phyloP scores from a whole-genome alignment of 2,113 vertebrate species.

The Psittacara wagleri region DNA sequence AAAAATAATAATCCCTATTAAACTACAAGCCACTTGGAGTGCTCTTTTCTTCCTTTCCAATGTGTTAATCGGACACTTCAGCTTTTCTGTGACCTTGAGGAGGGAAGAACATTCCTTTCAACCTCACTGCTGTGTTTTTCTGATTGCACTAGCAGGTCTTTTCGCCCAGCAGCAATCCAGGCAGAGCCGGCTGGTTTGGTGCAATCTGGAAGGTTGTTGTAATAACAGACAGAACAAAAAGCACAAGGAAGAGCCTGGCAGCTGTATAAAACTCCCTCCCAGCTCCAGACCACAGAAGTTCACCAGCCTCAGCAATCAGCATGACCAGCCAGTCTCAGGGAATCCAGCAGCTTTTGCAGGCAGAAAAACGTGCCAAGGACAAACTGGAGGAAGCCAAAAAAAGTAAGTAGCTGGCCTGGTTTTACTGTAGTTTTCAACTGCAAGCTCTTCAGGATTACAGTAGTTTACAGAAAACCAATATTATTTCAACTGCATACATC shows the following conservation, averaged over 20 bases:
- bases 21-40: neutral
- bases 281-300: neutral
- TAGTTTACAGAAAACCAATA: neutral
- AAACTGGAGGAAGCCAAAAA: constrained; percentile 82
- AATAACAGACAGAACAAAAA: constrained; percentile 41
- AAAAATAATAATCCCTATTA: neutral
- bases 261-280: neutral
- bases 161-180: neutral
- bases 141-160: neutral
- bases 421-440: neutral
- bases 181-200: neutral
- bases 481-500: neutral
- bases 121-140: neutral
- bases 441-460: neutral
- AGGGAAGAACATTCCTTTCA: neutral
- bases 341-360: constrained; percentile 80
- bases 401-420: constrained; percentile 66
- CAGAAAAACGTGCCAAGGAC: constrained; percentile 81
- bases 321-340: constrained; percentile 83
- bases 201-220: neutral
- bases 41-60: neutral
- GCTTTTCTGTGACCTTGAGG: neutral
- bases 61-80: neutral
- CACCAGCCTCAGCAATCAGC: neutral
- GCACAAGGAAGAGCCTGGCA: neutral